Evolutionary conservation across 2,888 invertebrate genomes (phyloP), one percentile per base, ranked within the genome.

Genomic region (Piscicola geometra): DNA sequence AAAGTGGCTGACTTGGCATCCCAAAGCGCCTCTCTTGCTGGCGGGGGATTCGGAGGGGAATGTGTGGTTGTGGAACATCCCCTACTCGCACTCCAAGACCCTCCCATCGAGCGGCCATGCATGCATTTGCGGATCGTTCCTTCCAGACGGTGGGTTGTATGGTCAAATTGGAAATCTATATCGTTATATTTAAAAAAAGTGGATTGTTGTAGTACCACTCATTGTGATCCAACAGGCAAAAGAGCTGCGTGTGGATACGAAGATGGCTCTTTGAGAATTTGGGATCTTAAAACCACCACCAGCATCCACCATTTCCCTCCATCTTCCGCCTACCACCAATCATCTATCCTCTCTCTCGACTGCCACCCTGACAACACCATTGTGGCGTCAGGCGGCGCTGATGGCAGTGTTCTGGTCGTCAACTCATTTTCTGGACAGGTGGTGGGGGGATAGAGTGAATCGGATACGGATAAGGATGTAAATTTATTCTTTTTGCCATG

Each of bases 1-100:
- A n/a, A n/a, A 73, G 73, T 73, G 73, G 73, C 21, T 73, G n/a
- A 28, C 12, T 30, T 73, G 73, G 73, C 73, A 73, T 33, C 73
- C 50, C 36, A 73, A 73, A 25, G 73, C 64, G 21, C 32, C 56
- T 21, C 35, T 73, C 35, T 64, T 73, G 32, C 41, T 73, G n/a
- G 32, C 64, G n/a, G 73, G 73, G 21, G 47, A 52, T 33, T 35
- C 33, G 32, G 73, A 73, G 5, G 73, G 73, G n/a, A 52, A 73
- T 64, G 64, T 64, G 30, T 73, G 60, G 64, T 33, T 73, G 73
- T 73, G 73, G 73, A 73, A 73, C 64, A 32, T 73, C 25, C 73
- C 73, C n/a, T 41, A 64, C 32, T 52, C 32, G 12, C 73, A 73
- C 25, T 56, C 64, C 28, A 73, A 73, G 64, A 73, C 64, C n/a